These are phyloP conservation scores for Actinia equina DNA, from an alignment of 64 coral and sea anemone genomes.

Conservation along the genomic window DNA sequence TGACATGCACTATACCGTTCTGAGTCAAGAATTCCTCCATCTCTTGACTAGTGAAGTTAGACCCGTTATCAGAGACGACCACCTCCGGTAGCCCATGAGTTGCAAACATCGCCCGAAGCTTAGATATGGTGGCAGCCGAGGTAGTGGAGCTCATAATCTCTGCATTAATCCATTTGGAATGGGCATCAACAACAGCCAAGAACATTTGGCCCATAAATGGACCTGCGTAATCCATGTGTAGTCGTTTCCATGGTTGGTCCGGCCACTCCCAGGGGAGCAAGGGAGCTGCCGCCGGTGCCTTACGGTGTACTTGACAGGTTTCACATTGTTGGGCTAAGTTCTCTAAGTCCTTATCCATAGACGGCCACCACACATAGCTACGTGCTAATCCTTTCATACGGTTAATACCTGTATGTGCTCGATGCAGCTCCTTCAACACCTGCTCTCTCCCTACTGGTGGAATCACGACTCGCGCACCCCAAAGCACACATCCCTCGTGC, in stretches of 20 bases:
- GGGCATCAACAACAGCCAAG: conserved; percentile 36
- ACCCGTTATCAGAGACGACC: too few relatives aligned
- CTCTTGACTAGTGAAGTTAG: neutral
- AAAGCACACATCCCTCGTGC: conserved; percentile 9
- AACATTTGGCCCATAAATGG: conserved; percentile 14
- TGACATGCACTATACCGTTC: neutral
- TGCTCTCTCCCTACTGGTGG: neutral
- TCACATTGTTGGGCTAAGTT: conserved; percentile 36
- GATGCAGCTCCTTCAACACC: conserved; percentile 33
- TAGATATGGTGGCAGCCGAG: conserved; percentile 21
- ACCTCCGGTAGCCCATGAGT: too few relatives aligned
- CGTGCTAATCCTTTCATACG: conserved; percentile 40
- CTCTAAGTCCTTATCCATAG: conserved; percentile 30
- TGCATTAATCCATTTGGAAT: conserved; percentile 38
- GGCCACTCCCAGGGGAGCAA: conserved; percentile 36
- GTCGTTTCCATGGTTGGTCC: conserved; percentile 20
- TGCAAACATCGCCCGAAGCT: neutral
- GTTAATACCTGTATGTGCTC: conserved; percentile 36
- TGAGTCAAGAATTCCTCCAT: neutral
- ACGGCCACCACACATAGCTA: conserved; percentile 52
- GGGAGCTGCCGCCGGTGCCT: conserved; percentile 35
- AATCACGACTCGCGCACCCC: neutral
- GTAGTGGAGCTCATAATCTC: conserved; percentile 19
- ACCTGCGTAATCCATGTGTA: neutral
- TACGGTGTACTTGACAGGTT: conserved; percentile 36